phyloP scores from a whole-genome alignment of 2,797 vertebrate genomes.

The Etheostoma perlongum region DNA sequence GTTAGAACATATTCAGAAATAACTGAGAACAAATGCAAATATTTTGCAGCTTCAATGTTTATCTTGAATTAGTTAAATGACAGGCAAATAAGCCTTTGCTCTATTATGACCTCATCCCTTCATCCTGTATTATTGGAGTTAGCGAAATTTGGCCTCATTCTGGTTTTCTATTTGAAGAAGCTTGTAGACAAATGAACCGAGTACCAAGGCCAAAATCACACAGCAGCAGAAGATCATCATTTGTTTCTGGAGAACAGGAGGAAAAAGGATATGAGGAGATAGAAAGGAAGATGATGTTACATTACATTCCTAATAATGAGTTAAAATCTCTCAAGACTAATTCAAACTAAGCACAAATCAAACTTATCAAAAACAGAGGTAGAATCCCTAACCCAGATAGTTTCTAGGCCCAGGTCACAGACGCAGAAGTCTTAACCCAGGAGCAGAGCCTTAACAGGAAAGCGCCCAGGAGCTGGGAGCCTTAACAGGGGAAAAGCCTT shows the following conservation, averaged over 20 bases:
- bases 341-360: too few species aligned
- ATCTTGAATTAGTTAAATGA: conserved; percentile 18
- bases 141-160: conserved; percentile 2
- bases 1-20: background rate
- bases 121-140: conserved; percentile 14
- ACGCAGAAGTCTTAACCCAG: too few species aligned
- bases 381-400: background rate
- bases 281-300: conserved; percentile 9
- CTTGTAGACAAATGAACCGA: conserved; percentile 91
- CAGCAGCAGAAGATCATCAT: conserved; percentile 97
- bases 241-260: conserved; percentile 90
- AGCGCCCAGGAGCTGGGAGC: too few species aligned
- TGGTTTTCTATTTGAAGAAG: conserved; percentile 87
- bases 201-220: conserved; percentile 88
- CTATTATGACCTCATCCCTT: conserved; percentile 1
- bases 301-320: background rate
- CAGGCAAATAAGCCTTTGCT: conserved; percentile 3
- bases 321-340: background rate
- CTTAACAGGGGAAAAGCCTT: too few species aligned
- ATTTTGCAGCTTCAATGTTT: conserved; percentile 3
- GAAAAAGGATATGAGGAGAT: conserved; percentile 25
- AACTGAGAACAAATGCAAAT: background rate
- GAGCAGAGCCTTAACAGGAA: too few species aligned
- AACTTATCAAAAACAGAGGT: background rate
- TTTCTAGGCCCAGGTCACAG: background rate